Evolutionary conservation across 2,797 vertebrate species (phyloP), one percentile per base, ranked within the genome.

Genomic region (Sylvia borin): DNA sequence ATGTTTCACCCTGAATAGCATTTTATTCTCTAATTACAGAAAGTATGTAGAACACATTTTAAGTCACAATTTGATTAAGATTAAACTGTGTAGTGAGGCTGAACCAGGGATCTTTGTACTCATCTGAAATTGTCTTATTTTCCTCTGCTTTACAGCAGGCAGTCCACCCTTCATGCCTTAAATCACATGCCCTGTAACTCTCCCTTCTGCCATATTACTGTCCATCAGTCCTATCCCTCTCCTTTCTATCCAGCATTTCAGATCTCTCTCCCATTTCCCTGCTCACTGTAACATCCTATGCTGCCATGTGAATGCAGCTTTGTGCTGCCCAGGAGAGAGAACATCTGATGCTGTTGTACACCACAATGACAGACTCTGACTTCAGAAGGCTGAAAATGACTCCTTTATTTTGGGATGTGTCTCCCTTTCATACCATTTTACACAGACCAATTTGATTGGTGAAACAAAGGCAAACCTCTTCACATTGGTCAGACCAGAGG

Each of bases 221-320:
- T 16, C 18, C 26, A 26, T 45, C 36, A 64, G 21, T 53, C 26
- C 57, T 29, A 9, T 4, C 13, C 17, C 45, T 34, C 31, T 72
- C 32, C 34, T 78, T 65, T 57, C 54, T 2, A 24, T 3, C 13
- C 34, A 87, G 11, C 47, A 50, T 24, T 75, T 65, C 78, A 81
- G 58, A 75, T 26, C 7, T 22, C 24, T 25, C 25, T 25, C 34
- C 10, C 2, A 1, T 55, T n/a, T 71, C 53, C 31, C 31, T 40
- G 55, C 14, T 66, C 55, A 70, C n/a, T 22, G 24, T 6, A 26
- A 5, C 3, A 71, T 5, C 15, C n/a, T 11, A n/a, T 0, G 0
- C 27, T 53, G 19, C 20, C 17, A 8, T 2, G 17, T 13, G 3
- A 64, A 40, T 13, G 25, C 36, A 84, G 25, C 18, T 53, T 5